Evolutionary conservation across 2,797 vertebrate species (phyloP), one percentile per base, ranked within the genome.

Genomic region (Tadarida brasiliensis): DNA sequence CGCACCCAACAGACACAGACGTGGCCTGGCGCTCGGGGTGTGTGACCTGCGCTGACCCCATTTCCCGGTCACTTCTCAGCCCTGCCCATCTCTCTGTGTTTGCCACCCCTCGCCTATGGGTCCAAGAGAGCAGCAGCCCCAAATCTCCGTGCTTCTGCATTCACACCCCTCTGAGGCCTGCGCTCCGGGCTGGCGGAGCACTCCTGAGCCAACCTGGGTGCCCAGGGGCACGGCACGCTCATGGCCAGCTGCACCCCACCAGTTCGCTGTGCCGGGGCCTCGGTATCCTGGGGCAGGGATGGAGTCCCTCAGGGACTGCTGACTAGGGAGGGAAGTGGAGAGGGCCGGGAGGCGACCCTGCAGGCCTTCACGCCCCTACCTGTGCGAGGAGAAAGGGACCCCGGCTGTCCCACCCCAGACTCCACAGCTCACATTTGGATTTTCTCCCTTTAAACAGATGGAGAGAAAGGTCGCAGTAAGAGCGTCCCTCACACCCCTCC

Each of bases 331-430:
- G 7, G 39, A 7, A 5, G 16, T n/a, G n/a, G n/a, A n/a, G n/a
- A n/a, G 28, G 2, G 14, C 8, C 26, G 9, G 26, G 7, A 0
- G 5, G 4, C 1, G n/a, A n/a, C n/a, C n/a, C n/a, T n/a, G n/a
- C n/a, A n/a, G n/a, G n/a, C n/a, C n/a, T n/a, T n/a, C n/a, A n/a
- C n/a, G n/a, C n/a, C 7, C 17, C 10, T 10, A 4, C 30, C 4
- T 11, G 35, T 54, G 6, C 17, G 3, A 26, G 16, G 67, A 33
- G 7, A 33, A 15, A 11, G 59, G 15, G 15, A 35, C 7, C 15
- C 14, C 5, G 16, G 28, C 16, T 44, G 17, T 49, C 68, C 26
- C 63, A 56, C 20, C 6, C 19, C 54, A 51, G 59, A n/a, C 8
- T 20, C 15, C 49, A 49, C 0, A 26, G 73, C 1, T 5, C 2